Percentiles rank a stretch among this genome's conserved stretches.
Conservation (phyloP, 2,888 invertebrate genomes). For the Callosobruchus maculatus region DNA sequence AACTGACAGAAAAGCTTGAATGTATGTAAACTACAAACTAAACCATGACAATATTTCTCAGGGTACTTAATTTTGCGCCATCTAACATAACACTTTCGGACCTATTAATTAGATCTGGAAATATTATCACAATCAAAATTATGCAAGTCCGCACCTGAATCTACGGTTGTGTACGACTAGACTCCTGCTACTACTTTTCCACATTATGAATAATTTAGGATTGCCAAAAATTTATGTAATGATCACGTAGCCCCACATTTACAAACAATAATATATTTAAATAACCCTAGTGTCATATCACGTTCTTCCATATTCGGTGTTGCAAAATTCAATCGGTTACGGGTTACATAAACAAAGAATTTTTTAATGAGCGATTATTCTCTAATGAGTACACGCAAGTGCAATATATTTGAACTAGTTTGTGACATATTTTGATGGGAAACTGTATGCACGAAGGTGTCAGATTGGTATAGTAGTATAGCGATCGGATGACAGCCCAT, state of each 20-base stretch:
- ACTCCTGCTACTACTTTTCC: background rate
- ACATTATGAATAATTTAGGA: background rate
- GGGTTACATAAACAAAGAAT: background rate
- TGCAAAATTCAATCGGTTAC: background rate
- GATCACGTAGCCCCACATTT: background rate
- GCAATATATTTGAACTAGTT: background rate
- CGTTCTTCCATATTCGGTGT: background rate
- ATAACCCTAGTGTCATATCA: background rate
- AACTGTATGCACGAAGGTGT: background rate
- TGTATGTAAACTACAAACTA: no score
- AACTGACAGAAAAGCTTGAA: no score
- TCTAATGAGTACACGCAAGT: background rate
- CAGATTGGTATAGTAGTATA: background rate
- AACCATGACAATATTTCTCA: no score
- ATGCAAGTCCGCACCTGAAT: no score
- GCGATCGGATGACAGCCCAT: no score
- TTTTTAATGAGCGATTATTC: background rate
- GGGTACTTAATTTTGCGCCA: no score
- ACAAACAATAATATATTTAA: background rate
- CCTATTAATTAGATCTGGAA: no score
- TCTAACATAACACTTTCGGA: no score
- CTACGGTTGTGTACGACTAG: no score
- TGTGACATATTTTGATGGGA: background rate
- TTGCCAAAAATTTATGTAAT: background rate
- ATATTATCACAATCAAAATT: no score